phyloP scores from a whole-genome alignment of 2,113 vertebrate species.

The Phrynocephalus versicolor region DNA sequence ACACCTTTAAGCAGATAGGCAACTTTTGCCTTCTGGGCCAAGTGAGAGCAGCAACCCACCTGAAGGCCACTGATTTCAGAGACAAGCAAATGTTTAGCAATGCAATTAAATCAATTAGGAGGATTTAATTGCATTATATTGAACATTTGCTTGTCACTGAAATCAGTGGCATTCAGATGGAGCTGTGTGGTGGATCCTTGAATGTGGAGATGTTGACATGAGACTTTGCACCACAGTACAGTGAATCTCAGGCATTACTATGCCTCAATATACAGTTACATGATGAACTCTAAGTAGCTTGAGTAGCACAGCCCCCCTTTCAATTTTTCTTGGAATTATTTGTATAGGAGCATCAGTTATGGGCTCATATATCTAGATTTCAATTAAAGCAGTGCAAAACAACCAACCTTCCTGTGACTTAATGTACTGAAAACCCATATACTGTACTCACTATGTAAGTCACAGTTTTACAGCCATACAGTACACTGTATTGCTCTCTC shows the following conservation, averaged over 20 bases:
- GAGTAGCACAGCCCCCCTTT: not conserved
- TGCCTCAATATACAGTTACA: not conserved
- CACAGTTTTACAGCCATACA: too few species aligned
- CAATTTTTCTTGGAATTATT: not conserved
- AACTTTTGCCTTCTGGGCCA: not conserved
- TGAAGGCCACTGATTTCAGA: not conserved
- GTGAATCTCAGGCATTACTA: not conserved
- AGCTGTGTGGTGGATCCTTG: too few species aligned
- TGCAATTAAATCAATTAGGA: not conserved
- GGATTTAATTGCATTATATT: not conserved
- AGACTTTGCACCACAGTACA: not conserved
- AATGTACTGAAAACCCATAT: not conserved
- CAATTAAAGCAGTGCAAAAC: not conserved
- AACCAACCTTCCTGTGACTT: not conserved
- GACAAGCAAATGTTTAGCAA: not conserved
- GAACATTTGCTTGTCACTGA: not conserved
- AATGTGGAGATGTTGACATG: not conserved
- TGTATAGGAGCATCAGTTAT: not conserved
- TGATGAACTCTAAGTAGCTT: rapidly evolving
- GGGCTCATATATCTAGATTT: not conserved
- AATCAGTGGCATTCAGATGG: not conserved
- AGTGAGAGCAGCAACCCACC: not conserved
- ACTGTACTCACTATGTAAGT: not conserved
- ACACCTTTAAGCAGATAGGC: not conserved
- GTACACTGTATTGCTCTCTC: not conserved